Base-by-base conservation (phyloP, 2,113 vertebrate species). In the Prietella phreatophila region DNA sequence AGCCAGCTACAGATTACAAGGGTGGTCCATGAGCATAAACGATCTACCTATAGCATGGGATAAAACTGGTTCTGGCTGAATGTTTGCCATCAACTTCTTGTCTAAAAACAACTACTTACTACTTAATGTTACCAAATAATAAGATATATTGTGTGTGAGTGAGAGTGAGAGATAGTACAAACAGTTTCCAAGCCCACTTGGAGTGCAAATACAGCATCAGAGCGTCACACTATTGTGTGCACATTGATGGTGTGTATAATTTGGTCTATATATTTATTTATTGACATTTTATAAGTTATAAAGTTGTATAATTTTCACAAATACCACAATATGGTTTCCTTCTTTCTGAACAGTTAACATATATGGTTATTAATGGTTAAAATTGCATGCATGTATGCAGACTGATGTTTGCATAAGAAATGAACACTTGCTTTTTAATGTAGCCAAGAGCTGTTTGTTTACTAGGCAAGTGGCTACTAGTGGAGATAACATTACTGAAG, bases 401-500 rank as follows among this genome's bases (percentile, higher is more conserved):
- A 58, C 1, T 30, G 14, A 19, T 55, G 14, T 39, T 58, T 63
- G 13, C 4, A 14, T 73, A 69, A n/a, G 65, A 60, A 71, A 50
- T 47, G 80, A 83, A 33, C 50, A 15, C 39, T 6, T 55, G 27
- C 60, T 83, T 56, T 78, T 78, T 17, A 78, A 78, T 22, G 19
- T 9, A 71, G 78, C 83, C 47, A 73, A 6, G 71, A 86, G 61
- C 20, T 82, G 36, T n/a, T 56, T 75, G 87, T 61, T 25, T 15
- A 81, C 25, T 80, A 89, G 76, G 61, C 47, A 53, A 81, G 47
- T 84, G 83, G 81, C 86, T 86, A 87, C 73, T 80, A 82, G 86
- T 20, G 79, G 60, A 80, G 65, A 69, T 85, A 90, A 88, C 73
- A 90, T 76, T 89, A 87, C 90, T 86, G 87, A 87, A 71, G 86